phyloP scores from a whole-genome alignment of 2,888 invertebrate genomes.

The Sericinus montela region DNA sequence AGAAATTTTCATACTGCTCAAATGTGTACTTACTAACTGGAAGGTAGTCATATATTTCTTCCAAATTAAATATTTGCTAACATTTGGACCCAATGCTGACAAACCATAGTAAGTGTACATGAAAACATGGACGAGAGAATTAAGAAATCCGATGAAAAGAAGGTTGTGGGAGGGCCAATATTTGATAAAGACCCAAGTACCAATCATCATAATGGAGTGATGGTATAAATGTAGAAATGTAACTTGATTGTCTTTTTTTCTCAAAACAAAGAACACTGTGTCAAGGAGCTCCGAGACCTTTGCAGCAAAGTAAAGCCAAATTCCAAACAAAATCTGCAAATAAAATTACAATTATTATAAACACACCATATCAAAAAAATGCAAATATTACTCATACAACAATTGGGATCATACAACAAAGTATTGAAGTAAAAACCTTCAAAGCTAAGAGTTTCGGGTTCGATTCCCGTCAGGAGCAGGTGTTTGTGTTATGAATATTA shows the following conservation, averaged over 20 bases:
- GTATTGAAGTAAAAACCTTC: too few relatives aligned
- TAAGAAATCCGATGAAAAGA: conserved; percentile 84
- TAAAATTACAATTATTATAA: background rate
- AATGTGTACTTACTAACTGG: conserved; percentile 81
- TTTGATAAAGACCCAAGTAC: conserved; percentile 86
- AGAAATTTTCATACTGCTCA: too few relatives aligned
- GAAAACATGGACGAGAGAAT: conserved; percentile 87
- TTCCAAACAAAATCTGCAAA: conserved; percentile 63
- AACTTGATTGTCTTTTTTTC: conserved; percentile 88
- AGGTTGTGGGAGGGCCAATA: conserved; percentile 87
- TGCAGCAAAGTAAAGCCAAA: conserved; percentile 86
- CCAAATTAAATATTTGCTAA: conserved; percentile 89
- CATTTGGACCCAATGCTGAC: conserved; percentile 86
- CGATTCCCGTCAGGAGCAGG: too few relatives aligned
- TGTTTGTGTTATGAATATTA: too few relatives aligned
- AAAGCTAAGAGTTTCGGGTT: too few relatives aligned
- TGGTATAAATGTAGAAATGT: conserved; percentile 94
- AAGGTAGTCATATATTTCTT: conserved; percentile 90
- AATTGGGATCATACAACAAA: too few relatives aligned
- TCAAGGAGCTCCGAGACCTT: conserved; percentile 88
- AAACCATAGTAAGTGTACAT: conserved; percentile 91
- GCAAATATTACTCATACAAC: too few relatives aligned
- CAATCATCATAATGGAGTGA: conserved; percentile 86
- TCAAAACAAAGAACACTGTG: conserved; percentile 92
- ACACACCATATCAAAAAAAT: too few relatives aligned